Base-by-base conservation (phyloP, 2,113 vertebrate genomes). In the Anas platyrhynchos region DNA sequence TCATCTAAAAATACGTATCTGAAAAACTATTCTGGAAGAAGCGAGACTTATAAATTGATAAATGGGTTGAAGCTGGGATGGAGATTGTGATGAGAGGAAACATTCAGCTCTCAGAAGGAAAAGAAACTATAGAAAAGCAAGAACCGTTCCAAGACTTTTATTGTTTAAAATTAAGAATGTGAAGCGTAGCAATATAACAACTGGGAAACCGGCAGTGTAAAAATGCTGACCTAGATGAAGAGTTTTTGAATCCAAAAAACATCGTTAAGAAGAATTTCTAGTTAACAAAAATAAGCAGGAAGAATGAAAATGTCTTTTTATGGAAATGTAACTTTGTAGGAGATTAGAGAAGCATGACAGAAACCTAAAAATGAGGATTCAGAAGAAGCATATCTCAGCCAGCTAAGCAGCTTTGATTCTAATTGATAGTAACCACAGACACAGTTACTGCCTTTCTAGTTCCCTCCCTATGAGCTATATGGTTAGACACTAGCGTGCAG, bases 161-260 rank as follows among this genome's bases (percentile, higher is more conserved):
- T 85, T 95, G 87, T 95, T 94, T 96, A 81, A 93, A 96, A 95
- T 94, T 89, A 92, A 84, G 81, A 83, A 95, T 80, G 83, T 84
- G 86, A 94, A 80, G 83, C 50, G 1, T 78, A 95, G 88, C 59
- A 8, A 74, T 74, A 3, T 82, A 95, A 93, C 78, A 80, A 94
- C 78, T 65, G 76, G 85, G 77, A 94, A 86, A 88, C 16, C 38
- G 85, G 94, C 77, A 81, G 73, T 88, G 83, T 86, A 88, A 94
- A 97, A 96, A 87, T 61, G 83, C 95, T 96, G 97, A 96, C 97
- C 96, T 95, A 96, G 69, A 94, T 95, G 93, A 86, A 62, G 88
- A 94, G 74, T 10, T 93, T 93, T 86, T 90, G 71, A 87, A 89
- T 97, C 83, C 22, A 94, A 91, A 84, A 89, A 91, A 27, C 68